Conservation (phyloP, 2,888 invertebrate genomes). For the Eilema depressum region DNA sequence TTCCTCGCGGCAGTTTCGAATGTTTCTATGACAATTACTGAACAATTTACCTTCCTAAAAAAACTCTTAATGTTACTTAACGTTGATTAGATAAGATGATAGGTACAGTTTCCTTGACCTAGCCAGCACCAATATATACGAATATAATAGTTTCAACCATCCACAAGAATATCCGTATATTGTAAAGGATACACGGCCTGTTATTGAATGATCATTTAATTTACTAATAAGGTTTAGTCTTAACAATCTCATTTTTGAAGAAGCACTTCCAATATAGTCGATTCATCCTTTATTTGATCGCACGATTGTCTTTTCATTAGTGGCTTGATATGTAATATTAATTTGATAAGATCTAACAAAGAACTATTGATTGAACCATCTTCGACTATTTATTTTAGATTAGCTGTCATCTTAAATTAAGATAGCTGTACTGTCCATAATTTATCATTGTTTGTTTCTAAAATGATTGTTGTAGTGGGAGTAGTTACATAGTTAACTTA, state of each 20-base stretch:
- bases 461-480: constrained; percentile 27
- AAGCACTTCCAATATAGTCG: constrained; percentile 52
- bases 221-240: constrained; percentile 21
- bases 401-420: constrained; percentile 65
- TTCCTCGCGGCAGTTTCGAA: too few species aligned
- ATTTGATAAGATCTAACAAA: constrained; percentile 74
- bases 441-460: constrained; percentile 41
- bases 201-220: neutral
- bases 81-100: too few species aligned
- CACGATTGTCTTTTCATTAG: constrained; percentile 74
- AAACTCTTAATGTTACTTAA: too few species aligned
- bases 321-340: constrained; percentile 76
- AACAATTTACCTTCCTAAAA: too few species aligned
- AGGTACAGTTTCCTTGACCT: neutral
- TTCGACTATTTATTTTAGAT: constrained; percentile 64
- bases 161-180: too few species aligned
- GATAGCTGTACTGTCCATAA: constrained; percentile 55
- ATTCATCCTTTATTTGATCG: constrained; percentile 65
- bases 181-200: neutral
- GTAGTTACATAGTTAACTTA: constrained; percentile 30
- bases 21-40: too few species aligned
- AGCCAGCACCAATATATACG: neutral
- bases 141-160: neutral
- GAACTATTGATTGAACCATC: constrained; percentile 69
- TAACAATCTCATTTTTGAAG: constrained; percentile 35